Conservation (phyloP, 2,888 invertebrate species). For the Heliconius ismenius region DNA sequence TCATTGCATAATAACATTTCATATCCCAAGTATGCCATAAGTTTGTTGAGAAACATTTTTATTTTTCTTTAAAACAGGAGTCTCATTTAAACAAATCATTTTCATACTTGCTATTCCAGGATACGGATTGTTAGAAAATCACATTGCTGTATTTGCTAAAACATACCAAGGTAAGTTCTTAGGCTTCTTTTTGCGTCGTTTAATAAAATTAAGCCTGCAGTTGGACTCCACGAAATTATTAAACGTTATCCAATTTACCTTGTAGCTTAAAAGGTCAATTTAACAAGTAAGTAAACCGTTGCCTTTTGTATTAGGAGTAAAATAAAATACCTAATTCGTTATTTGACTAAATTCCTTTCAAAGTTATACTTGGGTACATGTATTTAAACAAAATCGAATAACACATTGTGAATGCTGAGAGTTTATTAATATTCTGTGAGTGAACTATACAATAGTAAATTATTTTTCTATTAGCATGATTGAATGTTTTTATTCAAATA, state of each 20-base stretch:
- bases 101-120: constrained; percentile 60
- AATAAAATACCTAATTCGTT: background rate
- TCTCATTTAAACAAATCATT: constrained; percentile 21
- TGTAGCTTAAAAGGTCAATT: background rate
- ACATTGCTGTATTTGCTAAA: constrained; percentile 73
- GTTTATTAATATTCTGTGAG: background rate
- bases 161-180: constrained; percentile 52
- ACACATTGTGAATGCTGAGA: background rate
- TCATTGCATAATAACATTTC: background rate
- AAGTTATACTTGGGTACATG: background rate
- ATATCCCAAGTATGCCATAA: background rate
- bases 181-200: constrained; percentile 22
- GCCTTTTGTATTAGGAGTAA: background rate
- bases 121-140: constrained; percentile 74
- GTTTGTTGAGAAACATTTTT: background rate
- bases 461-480: background rate
- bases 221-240: background rate
- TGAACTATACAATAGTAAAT: background rate
- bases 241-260: background rate
- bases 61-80: constrained; percentile 20
- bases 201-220: background rate
- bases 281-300: constrained; percentile 11
- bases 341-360: background rate
- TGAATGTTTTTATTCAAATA: background rate
- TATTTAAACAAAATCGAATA: background rate